phyloP scores from a whole-genome alignment of 2,113 vertebrate genomes.

The Cryptotis parvus region DNA sequence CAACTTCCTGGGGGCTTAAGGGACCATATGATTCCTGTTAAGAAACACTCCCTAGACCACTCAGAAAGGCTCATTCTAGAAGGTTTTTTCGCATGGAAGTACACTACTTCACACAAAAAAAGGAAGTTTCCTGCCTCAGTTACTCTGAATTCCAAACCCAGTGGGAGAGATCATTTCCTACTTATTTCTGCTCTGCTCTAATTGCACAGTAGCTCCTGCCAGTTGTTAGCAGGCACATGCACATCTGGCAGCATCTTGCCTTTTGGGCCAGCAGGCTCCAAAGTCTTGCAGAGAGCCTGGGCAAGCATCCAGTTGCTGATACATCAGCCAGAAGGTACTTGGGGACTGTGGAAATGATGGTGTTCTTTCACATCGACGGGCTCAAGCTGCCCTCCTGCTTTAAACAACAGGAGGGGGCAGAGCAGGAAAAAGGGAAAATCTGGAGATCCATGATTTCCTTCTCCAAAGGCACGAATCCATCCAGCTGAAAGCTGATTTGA shows the following conservation, averaged over 20 bases:
- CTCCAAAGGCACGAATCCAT: not conserved
- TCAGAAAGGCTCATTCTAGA: not conserved
- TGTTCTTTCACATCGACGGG: not conserved
- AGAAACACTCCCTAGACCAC: not conserved
- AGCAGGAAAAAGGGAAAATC: constrained; percentile 19
- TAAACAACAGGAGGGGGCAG: constrained; percentile 55
- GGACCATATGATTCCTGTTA: too few relatives aligned
- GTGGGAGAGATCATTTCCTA: constrained; percentile 17
- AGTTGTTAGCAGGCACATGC: constrained; percentile 68
- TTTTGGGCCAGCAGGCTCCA: constrained; percentile 71
- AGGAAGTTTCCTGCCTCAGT: constrained; percentile 44
- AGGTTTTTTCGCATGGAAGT: not conserved
- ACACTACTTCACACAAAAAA: not conserved
- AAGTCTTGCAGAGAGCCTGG: constrained; percentile 71
- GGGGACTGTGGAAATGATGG: constrained; percentile 41
- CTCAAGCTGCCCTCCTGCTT: constrained; percentile 56
- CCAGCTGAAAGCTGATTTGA: not conserved
- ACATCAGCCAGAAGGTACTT: constrained; percentile 59
- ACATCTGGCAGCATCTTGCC: constrained; percentile 80
- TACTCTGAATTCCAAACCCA: constrained; percentile 26
- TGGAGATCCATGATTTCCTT: not conserved
- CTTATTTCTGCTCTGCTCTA: constrained; percentile 64
- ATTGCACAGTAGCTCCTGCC: constrained; percentile 69
- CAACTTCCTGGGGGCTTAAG: too few relatives aligned
- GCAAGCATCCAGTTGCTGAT: constrained; percentile 80